Conservation (phyloP, 2,113 vertebrate species). For the Pitta sordida region DNA sequence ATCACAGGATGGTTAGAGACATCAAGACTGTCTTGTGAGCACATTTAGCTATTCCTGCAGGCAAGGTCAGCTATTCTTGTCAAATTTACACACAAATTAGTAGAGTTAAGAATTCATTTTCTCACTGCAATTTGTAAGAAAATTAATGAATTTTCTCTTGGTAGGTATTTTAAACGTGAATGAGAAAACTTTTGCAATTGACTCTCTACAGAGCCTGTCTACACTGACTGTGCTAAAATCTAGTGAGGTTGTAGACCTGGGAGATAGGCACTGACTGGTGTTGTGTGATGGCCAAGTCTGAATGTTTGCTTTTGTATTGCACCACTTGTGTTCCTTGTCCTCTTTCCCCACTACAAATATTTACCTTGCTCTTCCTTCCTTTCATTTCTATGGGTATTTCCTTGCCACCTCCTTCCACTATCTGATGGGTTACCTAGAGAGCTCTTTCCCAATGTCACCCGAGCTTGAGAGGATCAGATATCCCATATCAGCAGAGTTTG, state of each 20-base stretch:
- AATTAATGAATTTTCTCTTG: not conserved
- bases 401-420: not conserved
- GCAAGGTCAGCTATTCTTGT: slow-evolving; percentile 1
- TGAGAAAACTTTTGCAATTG: not conserved
- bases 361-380: not conserved
- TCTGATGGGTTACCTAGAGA: not conserved
- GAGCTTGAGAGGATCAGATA: not conserved
- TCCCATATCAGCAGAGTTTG: not conserved
- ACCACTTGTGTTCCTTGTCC: not conserved
- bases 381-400: not conserved
- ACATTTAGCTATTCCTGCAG: not conserved
- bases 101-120: not conserved
- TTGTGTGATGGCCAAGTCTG: not conserved
- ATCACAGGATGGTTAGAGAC: not conserved
- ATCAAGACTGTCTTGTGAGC: not conserved
- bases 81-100: not conserved
- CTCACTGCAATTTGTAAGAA: not conserved
- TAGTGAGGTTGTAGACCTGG: not conserved
- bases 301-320: not conserved
- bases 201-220: not conserved
- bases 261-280: not conserved
- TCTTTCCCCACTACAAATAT: not conserved
- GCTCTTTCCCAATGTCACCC: not conserved
- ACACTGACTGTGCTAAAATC: not conserved
- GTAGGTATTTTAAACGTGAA: not conserved